Percentiles rank a stretch among this genome's conserved stretches.
Conservation (phyloP, 2,888 invertebrate genomes). For the Lypha dubia region DNA sequence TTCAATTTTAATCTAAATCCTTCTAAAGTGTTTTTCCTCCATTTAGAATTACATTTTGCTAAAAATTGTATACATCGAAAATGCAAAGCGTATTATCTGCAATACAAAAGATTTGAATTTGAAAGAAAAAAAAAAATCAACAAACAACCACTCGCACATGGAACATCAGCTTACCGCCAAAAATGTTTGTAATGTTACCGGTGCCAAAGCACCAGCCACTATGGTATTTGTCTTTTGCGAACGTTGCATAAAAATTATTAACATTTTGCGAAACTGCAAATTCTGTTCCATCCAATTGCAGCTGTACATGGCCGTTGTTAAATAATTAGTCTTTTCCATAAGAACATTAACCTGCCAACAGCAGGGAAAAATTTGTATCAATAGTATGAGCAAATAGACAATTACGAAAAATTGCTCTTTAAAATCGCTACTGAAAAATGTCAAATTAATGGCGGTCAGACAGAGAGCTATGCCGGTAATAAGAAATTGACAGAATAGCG, state of each 20-base stretch:
- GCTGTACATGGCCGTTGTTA: conserved; percentile 75
- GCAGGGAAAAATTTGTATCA: conserved; percentile 74
- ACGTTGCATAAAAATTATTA: conserved; percentile 77
- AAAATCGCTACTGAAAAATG: conserved; percentile 61
- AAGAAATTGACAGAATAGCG: conserved; percentile 73
- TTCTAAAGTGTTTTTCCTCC: too few relatives aligned
- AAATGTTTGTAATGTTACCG: conserved; percentile 75
- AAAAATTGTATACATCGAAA: conserved; percentile 74
- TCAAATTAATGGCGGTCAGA: conserved; percentile 71
- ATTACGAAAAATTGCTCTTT: conserved; percentile 57
- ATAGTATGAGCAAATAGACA: conserved; percentile 67
- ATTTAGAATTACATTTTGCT: conserved; percentile 58
- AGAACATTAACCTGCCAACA: conserved; percentile 74
- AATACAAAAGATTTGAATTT: neutral
- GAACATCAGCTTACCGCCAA: conserved; percentile 66
- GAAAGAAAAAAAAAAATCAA: neutral
- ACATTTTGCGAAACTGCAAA: conserved; percentile 72
- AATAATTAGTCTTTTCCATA: conserved; percentile 70
- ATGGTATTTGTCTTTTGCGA: conserved; percentile 73
- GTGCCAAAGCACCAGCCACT: conserved; percentile 75
- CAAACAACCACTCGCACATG: too few relatives aligned
- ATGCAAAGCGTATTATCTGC: conserved; percentile 73
- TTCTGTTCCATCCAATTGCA: conserved; percentile 76
- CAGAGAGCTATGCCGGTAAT: conserved; percentile 73
- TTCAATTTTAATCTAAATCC: too few relatives aligned